These are phyloP conservation scores for Trypoxylus dichotomus DNA, from an alignment of 1,140 invertebrate genomes.

Conservation along the genomic window DNA sequence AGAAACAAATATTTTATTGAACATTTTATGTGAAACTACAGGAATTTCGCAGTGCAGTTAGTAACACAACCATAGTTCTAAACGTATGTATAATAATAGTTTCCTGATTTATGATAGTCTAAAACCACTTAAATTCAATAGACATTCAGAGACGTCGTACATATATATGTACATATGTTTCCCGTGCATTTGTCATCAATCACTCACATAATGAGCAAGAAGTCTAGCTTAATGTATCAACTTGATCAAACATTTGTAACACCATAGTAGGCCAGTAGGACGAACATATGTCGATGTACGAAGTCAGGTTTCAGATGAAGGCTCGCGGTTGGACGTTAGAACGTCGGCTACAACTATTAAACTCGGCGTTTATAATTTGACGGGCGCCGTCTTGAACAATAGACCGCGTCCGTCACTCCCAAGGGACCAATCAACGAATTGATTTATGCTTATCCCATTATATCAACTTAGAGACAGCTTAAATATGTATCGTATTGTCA, in stretches of 20 bases:
- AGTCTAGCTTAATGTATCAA: neutral
- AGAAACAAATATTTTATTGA: too few species aligned
- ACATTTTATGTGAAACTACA: too few species aligned
- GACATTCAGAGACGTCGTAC: too few species aligned
- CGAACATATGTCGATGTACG: neutral
- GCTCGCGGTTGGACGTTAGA: neutral
- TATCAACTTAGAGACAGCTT: neutral
- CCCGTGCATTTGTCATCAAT: neutral
- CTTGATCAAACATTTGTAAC: neutral
- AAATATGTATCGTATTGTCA: too few species aligned
- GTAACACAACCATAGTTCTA: too few species aligned
- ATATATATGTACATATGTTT: neutral
- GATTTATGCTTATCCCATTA: neutral
- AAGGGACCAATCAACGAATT: neutral
- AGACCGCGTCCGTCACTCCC: neutral
- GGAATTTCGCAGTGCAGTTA: too few species aligned
- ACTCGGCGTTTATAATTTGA: neutral
- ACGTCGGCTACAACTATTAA: neutral
- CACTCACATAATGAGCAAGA: neutral
- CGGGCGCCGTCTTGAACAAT: neutral
- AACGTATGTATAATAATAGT: too few species aligned
- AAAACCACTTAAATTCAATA: too few species aligned
- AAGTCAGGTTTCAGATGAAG: neutral
- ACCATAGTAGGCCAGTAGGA: neutral
- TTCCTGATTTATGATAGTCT: too few species aligned